Conservation (phyloP, 1,140 invertebrate species). For the Metopolophium dirhodum region DNA sequence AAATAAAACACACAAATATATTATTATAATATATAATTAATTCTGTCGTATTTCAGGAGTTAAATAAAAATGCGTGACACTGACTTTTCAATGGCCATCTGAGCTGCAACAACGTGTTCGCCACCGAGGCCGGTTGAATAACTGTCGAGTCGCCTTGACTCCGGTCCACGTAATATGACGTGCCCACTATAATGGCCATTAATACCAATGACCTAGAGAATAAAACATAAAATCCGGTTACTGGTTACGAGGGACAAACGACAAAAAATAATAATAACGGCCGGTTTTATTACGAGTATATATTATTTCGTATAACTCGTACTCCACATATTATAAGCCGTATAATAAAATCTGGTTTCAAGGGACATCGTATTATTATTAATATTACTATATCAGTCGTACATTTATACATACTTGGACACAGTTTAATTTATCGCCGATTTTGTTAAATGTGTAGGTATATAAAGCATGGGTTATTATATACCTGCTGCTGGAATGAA, state of each 20-base stretch:
- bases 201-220: slow-evolving; percentile 27
- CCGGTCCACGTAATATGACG: slow-evolving; percentile 26
- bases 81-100: slow-evolving; percentile 33
- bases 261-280: not conserved
- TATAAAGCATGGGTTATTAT: not conserved
- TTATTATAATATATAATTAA: not conserved
- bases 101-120: not conserved
- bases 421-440: not conserved
- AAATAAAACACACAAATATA: not conserved
- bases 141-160: not conserved
- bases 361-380: not conserved
- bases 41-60: not conserved
- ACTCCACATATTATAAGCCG: not conserved
- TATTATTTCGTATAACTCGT: not conserved
- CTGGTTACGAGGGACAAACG: not conserved
- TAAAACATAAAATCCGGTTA: not conserved
- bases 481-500: not conserved
- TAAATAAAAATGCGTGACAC: not conserved
- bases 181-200: slow-evolving; percentile 28
- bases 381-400: not conserved
- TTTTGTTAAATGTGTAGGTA: not conserved
- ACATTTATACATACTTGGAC: not conserved
- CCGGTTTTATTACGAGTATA: not conserved
- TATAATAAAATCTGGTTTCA: not conserved
- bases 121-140: not conserved